These are phyloP conservation scores for Prosapia bicincta DNA, from an alignment of 2,888 invertebrate species.

Conservation along the genomic window DNA sequence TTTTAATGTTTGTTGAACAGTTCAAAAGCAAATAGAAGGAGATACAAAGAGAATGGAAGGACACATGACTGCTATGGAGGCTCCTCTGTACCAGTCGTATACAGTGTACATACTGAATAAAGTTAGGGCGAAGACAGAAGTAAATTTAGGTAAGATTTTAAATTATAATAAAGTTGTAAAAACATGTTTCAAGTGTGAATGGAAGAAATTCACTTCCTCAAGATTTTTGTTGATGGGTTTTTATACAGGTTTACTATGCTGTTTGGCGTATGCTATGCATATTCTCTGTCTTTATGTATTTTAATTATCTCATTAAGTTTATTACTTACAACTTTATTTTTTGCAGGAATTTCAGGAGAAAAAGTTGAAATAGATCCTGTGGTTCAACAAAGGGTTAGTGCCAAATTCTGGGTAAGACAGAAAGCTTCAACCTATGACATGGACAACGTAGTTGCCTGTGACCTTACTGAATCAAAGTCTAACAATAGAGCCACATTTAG, in stretches of 20 bases:
- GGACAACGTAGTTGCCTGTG: constrained; percentile 84
- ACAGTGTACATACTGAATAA: constrained; percentile 75
- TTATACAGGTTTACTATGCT: too few relatives aligned
- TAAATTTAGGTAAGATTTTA: constrained; percentile 64
- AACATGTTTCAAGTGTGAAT: too few relatives aligned
- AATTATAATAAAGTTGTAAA: too few relatives aligned
- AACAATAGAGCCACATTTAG: constrained; percentile 63
- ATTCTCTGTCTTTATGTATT: too few relatives aligned
- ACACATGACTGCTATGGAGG: constrained; percentile 77
- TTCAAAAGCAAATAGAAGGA: constrained; percentile 40
- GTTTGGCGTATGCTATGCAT: too few relatives aligned
- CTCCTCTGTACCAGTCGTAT: constrained; percentile 81
- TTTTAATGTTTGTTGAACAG: not conserved
- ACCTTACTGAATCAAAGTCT: constrained; percentile 71
- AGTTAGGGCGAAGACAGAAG: constrained; percentile 76
- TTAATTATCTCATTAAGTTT: too few relatives aligned
- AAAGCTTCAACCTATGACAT: constrained; percentile 82
- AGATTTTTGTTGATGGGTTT: too few relatives aligned
- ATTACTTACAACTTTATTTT: too few relatives aligned
- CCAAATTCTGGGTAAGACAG: constrained; percentile 57
- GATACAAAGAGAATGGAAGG: constrained; percentile 65
- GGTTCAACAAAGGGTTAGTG: constrained; percentile 45
- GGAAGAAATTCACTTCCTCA: too few relatives aligned
- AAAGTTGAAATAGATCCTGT: constrained; percentile 89
- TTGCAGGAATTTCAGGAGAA: constrained; percentile 74